These are phyloP conservation scores for Cheilosia pagana DNA, from an alignment of 2,888 invertebrate genomes.

Conservation along the genomic window DNA sequence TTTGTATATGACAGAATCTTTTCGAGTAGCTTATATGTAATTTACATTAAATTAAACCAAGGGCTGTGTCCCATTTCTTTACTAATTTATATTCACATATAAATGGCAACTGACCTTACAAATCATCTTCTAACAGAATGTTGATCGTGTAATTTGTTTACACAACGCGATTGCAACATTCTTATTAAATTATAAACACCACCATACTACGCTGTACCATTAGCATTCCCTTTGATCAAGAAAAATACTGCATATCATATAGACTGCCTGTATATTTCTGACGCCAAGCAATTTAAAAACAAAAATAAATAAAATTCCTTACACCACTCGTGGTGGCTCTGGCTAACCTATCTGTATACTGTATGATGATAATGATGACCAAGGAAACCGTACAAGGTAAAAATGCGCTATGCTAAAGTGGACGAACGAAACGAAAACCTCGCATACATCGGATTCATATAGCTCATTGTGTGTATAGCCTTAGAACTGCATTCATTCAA, in stretches of 20 bases:
- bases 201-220: conserved; percentile 42
- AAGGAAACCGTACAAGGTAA: conserved; percentile 63
- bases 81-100: background rate
- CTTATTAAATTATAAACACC: conserved; percentile 24
- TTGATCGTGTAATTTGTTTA: conserved; percentile 1
- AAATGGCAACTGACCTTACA: background rate
- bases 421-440: conserved; percentile 34
- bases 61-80: background rate
- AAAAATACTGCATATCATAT: background rate
- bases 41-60: conserved; percentile 1
- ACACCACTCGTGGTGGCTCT: background rate
- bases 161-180: conserved; percentile 8
- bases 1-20: no score
- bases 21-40: background rate
- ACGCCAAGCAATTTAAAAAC: conserved; percentile 36
- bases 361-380: conserved; percentile 27
- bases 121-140: conserved; percentile 5
- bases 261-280: background rate
- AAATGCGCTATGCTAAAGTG: conserved; percentile 6
- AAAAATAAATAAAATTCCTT: conserved; percentile 34
- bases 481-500: conserved; percentile 12
- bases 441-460: conserved; percentile 32
- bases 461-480: conserved; percentile 1
- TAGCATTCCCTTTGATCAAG: conserved; percentile 42
- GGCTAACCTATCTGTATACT: background rate